Base-by-base conservation (phyloP, 2,113 vertebrate species). In the Brevimyrus niger region DNA sequence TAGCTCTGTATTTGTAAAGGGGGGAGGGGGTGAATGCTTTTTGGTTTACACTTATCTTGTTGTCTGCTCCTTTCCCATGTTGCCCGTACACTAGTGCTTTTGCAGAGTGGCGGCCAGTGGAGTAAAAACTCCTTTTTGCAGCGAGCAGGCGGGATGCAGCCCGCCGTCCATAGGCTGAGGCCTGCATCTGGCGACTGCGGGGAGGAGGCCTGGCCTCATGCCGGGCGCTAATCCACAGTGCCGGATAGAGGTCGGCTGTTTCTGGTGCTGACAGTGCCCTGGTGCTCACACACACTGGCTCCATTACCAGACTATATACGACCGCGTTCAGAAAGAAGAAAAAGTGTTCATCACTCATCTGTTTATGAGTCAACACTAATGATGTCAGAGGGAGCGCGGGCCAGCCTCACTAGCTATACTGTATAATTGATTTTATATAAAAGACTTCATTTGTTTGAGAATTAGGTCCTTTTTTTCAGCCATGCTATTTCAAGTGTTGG, bases 181-280 rank as follows among this genome's bases (percentile, higher is more conserved):
- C 50, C 89, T 86, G 89, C 91, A 88, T 89, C 86, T 69, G 87
- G 89, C 89, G 90, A 89, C 90, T 87, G 44, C 21, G 55, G 76
- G 89, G 87, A 42, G 42, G 27, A 42, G 42, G 27, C n/a, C 46
- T 90, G 89, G 89, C 89, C 61, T 47, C 1, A 0, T 15, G 84
- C 92, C 90, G 65, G 65, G 55, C 76, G 55, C 90, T 91, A 90
- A 89, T 89, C 91, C 91, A 90, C 89, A 17, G 76, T 23, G 51
- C 89, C 82, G 92, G 90, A 93, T 93, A 92, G 91, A 93, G 91
- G 90, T 85, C 91, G 73, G 91, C 92, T 93, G 92, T 93, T 92
- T 89, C 48, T 88, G 87, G 90, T 92, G 91, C 92, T 92, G 91
- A 92, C 92, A 93, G 93, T 92, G 83, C 21, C 90, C 89, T 86